Evolutionary conservation across 2,888 invertebrate genomes (phyloP), one percentile per base, ranked within the genome.

Genomic region (Aphodius granarius): DNA sequence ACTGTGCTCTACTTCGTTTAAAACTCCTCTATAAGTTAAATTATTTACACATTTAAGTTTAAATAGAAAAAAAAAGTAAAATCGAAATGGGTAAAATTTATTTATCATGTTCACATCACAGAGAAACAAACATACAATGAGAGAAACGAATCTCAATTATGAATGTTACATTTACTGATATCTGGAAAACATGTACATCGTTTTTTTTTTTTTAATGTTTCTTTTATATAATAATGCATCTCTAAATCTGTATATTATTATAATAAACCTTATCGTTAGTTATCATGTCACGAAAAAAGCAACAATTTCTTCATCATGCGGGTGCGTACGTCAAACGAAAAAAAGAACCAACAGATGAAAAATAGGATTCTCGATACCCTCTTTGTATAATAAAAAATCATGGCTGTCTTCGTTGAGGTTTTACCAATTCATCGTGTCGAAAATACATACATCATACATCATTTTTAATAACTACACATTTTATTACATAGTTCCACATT

Each of bases 31-130:
- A 16, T 63, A 63, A 63, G n/a, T 63, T 63, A 16, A 4, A 63
- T 63, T 16, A 63, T 16, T 3, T 16, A 63, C 4, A 63, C 2
- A 16, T 2, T 16, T 65, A 19, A 62, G 9, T n/a, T 62, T 5
- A 19, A 65, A 65, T 9, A 65, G 68, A 20, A 70, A 62, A 74
- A 73, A 74, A 66, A 66, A 62, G 18, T 21, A 68, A 71, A 63
- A 73, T 77, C 75, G 75, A 77, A 77, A 77, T 77, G 77, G 77
- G 77, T 86, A 86, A 87, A 86, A 86, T 86, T 86, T 86, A 85
- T 86, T 86, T 85, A 85, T 86, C 84, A 83, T 86, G 85, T 86
- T 86, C 87, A 87, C 87, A 87, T 87, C 87, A 87, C 86, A 86
- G 86, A 86, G 85, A 86, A 86, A 87, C 86, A 86, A 86, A 87